Conservation (phyloP, 2,113 vertebrate species). For the Pycnonotus jocosus region DNA sequence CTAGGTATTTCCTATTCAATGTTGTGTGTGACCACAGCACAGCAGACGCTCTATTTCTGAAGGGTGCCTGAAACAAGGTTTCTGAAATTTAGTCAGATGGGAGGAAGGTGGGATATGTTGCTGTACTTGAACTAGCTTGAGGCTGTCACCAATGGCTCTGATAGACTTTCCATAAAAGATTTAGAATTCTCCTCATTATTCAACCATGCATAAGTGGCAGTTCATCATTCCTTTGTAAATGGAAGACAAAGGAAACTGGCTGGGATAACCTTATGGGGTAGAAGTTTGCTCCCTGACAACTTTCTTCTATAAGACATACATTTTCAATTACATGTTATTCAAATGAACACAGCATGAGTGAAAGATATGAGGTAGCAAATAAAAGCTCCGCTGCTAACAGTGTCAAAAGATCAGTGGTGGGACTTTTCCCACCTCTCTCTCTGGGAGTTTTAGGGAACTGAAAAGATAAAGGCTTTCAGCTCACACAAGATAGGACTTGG, state of each 20-base stretch:
- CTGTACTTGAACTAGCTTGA: neutral
- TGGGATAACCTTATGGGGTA: neutral
- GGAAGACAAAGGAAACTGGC: neutral
- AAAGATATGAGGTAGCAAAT: neutral
- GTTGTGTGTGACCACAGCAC: fast-evolving
- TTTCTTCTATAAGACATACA: neutral
- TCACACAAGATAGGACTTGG: neutral
- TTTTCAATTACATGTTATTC: neutral
- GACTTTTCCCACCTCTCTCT: neutral
- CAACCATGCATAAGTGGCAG: neutral
- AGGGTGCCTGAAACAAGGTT: neutral
- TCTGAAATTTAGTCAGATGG: neutral
- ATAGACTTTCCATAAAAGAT: neutral
- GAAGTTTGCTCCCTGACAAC: neutral
- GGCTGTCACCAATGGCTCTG: neutral
- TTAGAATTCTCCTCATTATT: neutral
- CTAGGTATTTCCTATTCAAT: neutral
- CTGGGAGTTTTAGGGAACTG: neutral
- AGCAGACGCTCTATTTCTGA: neutral
- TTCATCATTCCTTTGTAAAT: neutral
- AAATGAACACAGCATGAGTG: neutral
- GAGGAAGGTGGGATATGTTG: neutral
- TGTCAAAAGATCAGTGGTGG: neutral
- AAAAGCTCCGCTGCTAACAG: neutral
- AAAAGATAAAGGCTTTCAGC: neutral